Base-by-base conservation (phyloP, 92 coral and sea anemone species). In the Paramuricea clavata region DNA sequence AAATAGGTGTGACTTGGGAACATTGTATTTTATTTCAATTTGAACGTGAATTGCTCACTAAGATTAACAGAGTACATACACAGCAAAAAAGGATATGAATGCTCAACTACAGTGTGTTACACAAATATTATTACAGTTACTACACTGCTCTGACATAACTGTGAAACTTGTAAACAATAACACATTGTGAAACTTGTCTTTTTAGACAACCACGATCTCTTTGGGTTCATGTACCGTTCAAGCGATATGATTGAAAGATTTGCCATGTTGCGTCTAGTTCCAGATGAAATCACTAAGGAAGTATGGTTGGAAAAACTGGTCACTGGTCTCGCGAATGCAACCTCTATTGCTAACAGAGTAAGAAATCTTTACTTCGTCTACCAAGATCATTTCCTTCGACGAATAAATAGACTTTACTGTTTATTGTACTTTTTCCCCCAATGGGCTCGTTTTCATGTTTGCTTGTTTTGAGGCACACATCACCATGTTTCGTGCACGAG, bases 141-240 rank as follows among this genome's bases (percentile, higher is more conserved):
- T 47, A 12, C 15, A 12, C 52, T 36, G 42, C 42, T 8, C 8
- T 39, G 10, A 39, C 52, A 1, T 12, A 47, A 4, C 16, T 35
- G 0, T 15, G 54, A 36, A 15, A 30, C n/a, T n/a, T n/a, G n/a
- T n/a, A n/a, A n/a, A n/a, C n/a, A n/a, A n/a, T n/a, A n/a, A n/a
- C n/a, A n/a, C n/a, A n/a, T 85, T 2, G 19, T 39, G 21, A 30
- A 61, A 22, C 41, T 26, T 68, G 47, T 12, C 34, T 78, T 59
- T 26, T 9, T 87, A 97, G 99, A 97, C 67, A 93, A 93, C 76
- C 98, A 97, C 87, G 95, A 97, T 81, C 93, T 97, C 71, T 97
- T 97, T 85, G 99, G 99, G 3, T 89, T 97, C 74, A 94, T 94
- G 76, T 97, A 97, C 89, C 97, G 98, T 76, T 88, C 98, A 25